Conservation (phyloP, 2,888 invertebrate genomes). For the Tolmerus cingulatus region DNA sequence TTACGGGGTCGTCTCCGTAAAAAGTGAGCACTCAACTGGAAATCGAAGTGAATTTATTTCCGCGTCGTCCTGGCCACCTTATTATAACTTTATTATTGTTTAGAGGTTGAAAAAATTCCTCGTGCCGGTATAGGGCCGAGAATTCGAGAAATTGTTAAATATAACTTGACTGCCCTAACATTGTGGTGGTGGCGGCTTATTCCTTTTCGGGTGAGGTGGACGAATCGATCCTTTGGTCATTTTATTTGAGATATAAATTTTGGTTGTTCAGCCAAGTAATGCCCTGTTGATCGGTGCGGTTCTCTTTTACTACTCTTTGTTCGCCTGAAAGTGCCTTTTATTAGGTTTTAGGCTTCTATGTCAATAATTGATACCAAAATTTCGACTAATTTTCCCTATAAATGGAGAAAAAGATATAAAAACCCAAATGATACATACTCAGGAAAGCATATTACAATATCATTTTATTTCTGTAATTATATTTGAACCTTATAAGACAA, state of each 20-base stretch:
- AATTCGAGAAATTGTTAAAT: not conserved
- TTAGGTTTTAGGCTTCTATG: not conserved
- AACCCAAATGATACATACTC: not conserved
- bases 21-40: not conserved
- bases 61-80: not conserved
- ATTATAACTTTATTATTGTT: constrained; percentile 42
- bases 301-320: not conserved
- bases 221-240: constrained; percentile 23
- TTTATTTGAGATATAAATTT: constrained; percentile 33
- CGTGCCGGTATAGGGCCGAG: not conserved
- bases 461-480: too few relatives aligned
- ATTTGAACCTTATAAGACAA: too few relatives aligned
- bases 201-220: not conserved
- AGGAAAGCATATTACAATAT: too few relatives aligned
- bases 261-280: not conserved
- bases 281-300: constrained; percentile 31
- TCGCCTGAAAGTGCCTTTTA: not conserved
- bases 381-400: not conserved
- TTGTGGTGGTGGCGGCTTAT: not conserved
- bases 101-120: constrained; percentile 38
- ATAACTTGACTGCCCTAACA: not conserved
- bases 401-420: not conserved
- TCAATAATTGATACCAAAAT: not conserved
- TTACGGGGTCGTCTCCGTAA: constrained; percentile 24
- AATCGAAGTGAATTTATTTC: constrained; percentile 27